Percentiles rank a stretch among this genome's conserved stretches.
These are phyloP conservation scores for Microcebus murinus DNA, from an alignment of 2,113 vertebrate species.

Conservation along the genomic window DNA sequence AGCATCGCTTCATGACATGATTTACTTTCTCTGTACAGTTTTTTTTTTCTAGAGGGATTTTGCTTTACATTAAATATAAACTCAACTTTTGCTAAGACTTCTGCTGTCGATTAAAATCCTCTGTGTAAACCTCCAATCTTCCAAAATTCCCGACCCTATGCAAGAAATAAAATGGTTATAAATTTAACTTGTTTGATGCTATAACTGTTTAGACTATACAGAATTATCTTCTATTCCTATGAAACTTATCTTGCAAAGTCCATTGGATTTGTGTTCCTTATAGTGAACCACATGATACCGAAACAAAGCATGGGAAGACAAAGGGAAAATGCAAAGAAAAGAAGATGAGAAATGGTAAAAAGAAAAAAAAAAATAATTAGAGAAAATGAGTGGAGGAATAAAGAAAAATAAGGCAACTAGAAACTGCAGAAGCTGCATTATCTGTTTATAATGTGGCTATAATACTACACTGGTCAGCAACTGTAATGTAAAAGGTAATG, in stretches of 20 bases:
- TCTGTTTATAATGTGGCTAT: slow-evolving; percentile 61
- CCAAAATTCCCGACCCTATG: slow-evolving; percentile 11
- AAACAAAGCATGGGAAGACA: slow-evolving; percentile 33
- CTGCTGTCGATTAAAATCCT: slow-evolving; percentile 47
- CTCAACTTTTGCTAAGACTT: slow-evolving; percentile 71
- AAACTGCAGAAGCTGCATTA: slow-evolving; percentile 76
- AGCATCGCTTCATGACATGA: slow-evolving; percentile 43
- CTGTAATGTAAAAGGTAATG: slow-evolving; percentile 83
- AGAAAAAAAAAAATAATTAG: background rate
- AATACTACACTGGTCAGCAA: slow-evolving; percentile 83
- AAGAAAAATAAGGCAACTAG: background rate
- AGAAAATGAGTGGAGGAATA: background rate
- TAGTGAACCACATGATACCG: background rate
- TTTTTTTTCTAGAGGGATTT: slow-evolving; percentile 50
- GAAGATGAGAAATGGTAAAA: background rate
- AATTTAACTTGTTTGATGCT: background rate
- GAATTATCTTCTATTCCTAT: background rate
- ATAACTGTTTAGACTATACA: background rate
- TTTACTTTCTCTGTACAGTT: slow-evolving; percentile 58
- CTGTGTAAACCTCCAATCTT: slow-evolving; percentile 35
- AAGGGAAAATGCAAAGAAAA: background rate
- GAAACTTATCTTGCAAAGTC: slow-evolving; percentile 15
- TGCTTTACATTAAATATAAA: slow-evolving; percentile 63
- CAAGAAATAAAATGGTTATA: background rate
- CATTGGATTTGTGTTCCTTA: background rate